Conservation (phyloP, 2,797 vertebrate species). For the Cygnus olor region DNA sequence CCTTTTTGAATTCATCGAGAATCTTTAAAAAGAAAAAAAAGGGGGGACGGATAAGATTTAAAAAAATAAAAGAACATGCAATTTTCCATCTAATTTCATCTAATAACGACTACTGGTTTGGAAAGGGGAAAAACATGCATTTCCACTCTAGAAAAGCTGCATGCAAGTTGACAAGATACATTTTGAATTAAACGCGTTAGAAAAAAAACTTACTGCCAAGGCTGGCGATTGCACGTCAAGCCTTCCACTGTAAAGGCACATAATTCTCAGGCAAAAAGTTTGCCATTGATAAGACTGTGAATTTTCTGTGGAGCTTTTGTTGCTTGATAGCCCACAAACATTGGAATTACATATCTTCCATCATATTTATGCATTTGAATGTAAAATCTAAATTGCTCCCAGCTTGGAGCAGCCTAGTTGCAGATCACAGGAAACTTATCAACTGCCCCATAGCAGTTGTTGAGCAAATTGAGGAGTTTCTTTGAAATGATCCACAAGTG, state of each 20-base stretch:
- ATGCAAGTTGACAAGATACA: background rate
- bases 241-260: background rate
- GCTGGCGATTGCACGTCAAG: background rate
- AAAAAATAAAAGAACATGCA: background rate
- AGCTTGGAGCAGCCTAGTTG: background rate
- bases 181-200: background rate
- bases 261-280: background rate
- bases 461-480: constrained; percentile 7
- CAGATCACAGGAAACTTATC: background rate
- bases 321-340: background rate
- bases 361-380: background rate
- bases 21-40: constrained; percentile 80
- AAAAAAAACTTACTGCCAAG: background rate
- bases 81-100: background rate
- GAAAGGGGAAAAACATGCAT: background rate
- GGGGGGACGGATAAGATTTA: background rate
- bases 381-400: background rate
- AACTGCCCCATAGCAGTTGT: background rate
- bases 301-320: background rate
- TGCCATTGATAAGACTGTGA: background rate
- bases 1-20: constrained; percentile 94
- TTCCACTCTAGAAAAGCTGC: background rate
- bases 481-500: background rate
- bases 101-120: background rate
- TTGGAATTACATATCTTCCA: background rate